Evolutionary conservation across 2,113 vertebrate genomes (phyloP), one percentile per base, ranked within the genome.

Genomic region (Hiodon alosoides): DNA sequence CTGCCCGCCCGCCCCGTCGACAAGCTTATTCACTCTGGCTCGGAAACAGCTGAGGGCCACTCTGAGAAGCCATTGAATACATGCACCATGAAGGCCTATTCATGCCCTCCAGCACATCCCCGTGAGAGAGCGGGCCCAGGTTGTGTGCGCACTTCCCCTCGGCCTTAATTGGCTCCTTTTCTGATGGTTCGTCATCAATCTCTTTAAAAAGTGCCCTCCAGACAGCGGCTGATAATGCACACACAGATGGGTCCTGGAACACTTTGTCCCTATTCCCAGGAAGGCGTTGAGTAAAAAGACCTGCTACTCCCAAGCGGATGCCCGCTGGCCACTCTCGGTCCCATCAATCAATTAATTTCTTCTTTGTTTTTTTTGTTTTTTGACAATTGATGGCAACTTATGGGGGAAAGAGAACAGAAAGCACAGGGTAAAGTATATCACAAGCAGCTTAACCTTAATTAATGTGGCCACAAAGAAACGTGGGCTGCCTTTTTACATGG

Each of bases 131-230:
- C 68, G 16, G 10, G 69, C 55, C 54, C 53, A 4, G 47, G 62
- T 57, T 58, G 31, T 47, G 31, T 52, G n/a, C 67, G 54, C 59
- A 47, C 54, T 4, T 62, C 62, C 69, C 76, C 46, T 46, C 47
- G 47, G 69, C 53, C 76, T 13, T 72, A 71, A 77, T 77, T 71
- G 69, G 69, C 60, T 77, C 53, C 62, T 64, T 71, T 67, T 62
- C 61, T 77, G 69, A 72, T 59, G 69, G 61, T 31, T 77, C 76
- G 72, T 77, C 61, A 72, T 77, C 76, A 77, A 71, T 77, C 59
- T 77, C 76, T 72, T 71, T 69, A 14, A 64, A 70, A 65, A 72
- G 60, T 55, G 13, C 64, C 62, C 51, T 31, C 58, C 69, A 55
- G 46, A 77, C 69, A 77, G 53, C 52, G 52, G 69, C 14, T 8